phyloP scores from a whole-genome alignment of 2,888 invertebrate species.

The Parelbella ahira region DNA sequence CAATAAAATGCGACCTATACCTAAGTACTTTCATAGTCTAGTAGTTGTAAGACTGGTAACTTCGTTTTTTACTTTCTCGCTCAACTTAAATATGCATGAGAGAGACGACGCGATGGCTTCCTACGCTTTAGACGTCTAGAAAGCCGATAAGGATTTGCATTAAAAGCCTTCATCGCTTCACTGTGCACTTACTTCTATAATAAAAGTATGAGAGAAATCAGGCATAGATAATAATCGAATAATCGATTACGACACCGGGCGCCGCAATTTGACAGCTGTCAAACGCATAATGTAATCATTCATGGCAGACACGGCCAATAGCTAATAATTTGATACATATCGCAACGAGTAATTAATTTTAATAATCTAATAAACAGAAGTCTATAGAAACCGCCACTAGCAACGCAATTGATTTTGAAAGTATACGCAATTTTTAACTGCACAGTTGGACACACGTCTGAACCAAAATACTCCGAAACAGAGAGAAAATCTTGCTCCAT shows the following conservation, averaged over 20 bases:
- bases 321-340: conserved; percentile 2
- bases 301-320: conserved; percentile 11
- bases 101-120: conserved; percentile 13
- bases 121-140: conserved; percentile 15
- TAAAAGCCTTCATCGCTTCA: conserved; percentile 12
- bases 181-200: conserved; percentile 6
- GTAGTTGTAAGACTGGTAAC: too few relatives aligned
- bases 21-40: conserved; percentile 5
- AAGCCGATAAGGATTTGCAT: conserved; percentile 21
- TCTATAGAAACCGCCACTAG: too few relatives aligned
- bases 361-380: neutral
- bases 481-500: too few relatives aligned
- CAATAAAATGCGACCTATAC: conserved; percentile 1
- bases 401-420: too few relatives aligned
- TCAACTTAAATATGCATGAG: conserved; percentile 14
- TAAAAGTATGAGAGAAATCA: conserved; percentile 31
- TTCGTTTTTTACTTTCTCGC: conserved; percentile 15
- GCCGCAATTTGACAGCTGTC: conserved; percentile 28
- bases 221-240: conserved; percentile 23
- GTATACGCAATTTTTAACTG: too few relatives aligned
- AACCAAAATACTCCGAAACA: too few relatives aligned
- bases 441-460: too few relatives aligned
- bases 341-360: conserved; percentile 2
- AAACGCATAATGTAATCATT: conserved; percentile 10
- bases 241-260: conserved; percentile 36